phyloP scores from a whole-genome alignment of 2,797 vertebrate species.

The Syngnathus rostellatus region DNA sequence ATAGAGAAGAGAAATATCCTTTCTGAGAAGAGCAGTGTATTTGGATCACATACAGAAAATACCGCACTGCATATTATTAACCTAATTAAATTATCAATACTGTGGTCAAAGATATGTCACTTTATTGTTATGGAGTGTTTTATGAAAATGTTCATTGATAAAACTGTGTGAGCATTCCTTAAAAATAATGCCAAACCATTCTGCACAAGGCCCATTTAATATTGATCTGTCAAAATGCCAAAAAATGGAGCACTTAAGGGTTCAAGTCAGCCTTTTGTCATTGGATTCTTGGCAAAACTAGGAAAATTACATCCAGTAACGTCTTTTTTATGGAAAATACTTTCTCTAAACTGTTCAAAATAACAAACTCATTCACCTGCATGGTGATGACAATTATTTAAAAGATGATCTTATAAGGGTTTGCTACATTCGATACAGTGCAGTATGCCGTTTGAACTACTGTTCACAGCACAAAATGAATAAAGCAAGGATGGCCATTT shows the following conservation, averaged over 20 bases:
- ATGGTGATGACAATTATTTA: not conserved
- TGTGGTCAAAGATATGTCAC: not conserved
- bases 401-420: not conserved
- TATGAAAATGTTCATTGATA: not conserved
- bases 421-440: slow-evolving; percentile 21
- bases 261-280: slow-evolving; percentile 42
- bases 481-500: slow-evolving; percentile 54
- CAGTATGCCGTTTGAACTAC: slow-evolving; percentile 31
- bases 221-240: slow-evolving; percentile 7
- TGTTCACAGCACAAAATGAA: slow-evolving; percentile 39
- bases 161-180: not conserved
- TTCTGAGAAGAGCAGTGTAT: not conserved
- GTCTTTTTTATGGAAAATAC: not conserved
- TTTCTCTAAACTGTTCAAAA: slow-evolving; percentile 16
- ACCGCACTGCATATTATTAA: not conserved
- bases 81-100: not conserved
- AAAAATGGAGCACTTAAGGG: slow-evolving; percentile 41
- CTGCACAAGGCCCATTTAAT: slow-evolving; percentile 20
- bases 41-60: not conserved
- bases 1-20: not conserved
- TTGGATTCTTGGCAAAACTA: slow-evolving; percentile 34
- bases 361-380: not conserved
- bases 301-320: not conserved
- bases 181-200: not conserved
- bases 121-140: not conserved